Percentiles rank a stretch among this genome's conserved stretches.
phyloP scores from a whole-genome alignment of 64 coral and sea anemone genomes.

The Cladopsammia gracilis region DNA sequence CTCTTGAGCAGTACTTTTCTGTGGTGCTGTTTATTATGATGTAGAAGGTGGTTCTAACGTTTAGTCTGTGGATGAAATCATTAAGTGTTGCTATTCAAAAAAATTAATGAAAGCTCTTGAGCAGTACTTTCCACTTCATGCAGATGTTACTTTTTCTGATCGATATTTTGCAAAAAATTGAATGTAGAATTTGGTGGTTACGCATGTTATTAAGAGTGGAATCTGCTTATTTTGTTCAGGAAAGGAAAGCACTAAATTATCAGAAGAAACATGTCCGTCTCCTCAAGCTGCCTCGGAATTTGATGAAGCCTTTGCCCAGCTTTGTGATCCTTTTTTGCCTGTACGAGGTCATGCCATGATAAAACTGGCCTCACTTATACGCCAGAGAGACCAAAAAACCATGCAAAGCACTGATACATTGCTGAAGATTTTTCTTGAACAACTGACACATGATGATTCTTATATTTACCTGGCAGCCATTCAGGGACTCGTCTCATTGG shows the following conservation, averaged over 20 bases:
- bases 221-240: background rate
- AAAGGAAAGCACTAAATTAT: background rate
- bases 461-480: constrained; percentile 94
- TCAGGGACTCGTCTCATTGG: constrained; percentile 87
- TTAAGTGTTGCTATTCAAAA: too few species aligned
- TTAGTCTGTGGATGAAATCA: too few species aligned
- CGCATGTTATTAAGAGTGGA: background rate
- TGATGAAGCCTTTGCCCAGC: constrained; percentile 74
- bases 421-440: constrained; percentile 88
- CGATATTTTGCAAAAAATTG: too few species aligned
- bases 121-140: too few species aligned
- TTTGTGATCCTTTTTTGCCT: constrained; percentile 92
- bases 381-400: constrained; percentile 73
- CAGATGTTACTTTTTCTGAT: too few species aligned
- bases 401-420: constrained; percentile 69
- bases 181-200: too few species aligned
- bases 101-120: too few species aligned
- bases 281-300: constrained; percentile 29
- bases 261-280: background rate
- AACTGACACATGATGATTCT: constrained; percentile 88
- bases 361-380: constrained; percentile 71
- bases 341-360: constrained; percentile 93
- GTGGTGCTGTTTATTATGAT: too few species aligned
- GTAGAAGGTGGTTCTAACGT: too few species aligned
- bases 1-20: too few species aligned